A percentile compares a stretch with the other conserved stretches of the same genome.
Conservation (phyloP, 2,113 vertebrate species). For the Oryzias javanicus region DNA sequence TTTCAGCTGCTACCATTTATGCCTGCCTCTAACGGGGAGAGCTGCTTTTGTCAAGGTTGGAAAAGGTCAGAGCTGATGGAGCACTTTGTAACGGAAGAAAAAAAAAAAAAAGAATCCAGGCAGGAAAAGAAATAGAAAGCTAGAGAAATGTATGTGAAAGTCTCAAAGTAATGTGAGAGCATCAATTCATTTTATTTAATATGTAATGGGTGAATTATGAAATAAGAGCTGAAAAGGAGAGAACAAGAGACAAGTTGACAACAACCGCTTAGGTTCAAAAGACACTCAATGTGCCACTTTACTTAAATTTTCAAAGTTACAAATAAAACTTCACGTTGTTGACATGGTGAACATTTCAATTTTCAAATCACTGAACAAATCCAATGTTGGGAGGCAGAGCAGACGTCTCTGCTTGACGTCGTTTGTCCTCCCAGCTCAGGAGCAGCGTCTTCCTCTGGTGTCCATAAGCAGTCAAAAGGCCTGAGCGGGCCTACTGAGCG, state of each 20-base stretch:
- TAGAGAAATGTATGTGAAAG: conserved; percentile 14
- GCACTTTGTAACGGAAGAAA: conserved; percentile 40
- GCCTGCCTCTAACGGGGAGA: conserved; percentile 30
- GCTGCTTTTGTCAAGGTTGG: conserved; percentile 47
- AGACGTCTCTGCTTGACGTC: conserved; percentile 49
- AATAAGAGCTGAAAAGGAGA: conserved; percentile 2
- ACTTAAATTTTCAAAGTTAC: conserved; percentile 72
- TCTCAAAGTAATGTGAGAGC: conserved; percentile 17
- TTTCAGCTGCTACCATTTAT: conserved; percentile 35
- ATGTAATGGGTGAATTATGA: conserved; percentile 12
- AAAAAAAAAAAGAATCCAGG: conserved; percentile 40
- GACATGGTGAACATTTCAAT: conserved; percentile 66
- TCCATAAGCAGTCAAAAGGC: conserved; percentile 62
- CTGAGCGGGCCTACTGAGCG: conserved; percentile 45
- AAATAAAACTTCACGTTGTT: conserved; percentile 70
- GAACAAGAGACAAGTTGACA: conserved; percentile 47
- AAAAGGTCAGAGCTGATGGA: conserved; percentile 65
- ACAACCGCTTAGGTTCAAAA: conserved; percentile 66
- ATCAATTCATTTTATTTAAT: conserved; percentile 11
- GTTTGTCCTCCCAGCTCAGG: conserved; percentile 67
- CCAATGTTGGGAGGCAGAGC: conserved; percentile 55
- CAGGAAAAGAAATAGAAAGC: conserved; percentile 9
- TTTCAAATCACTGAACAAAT: conserved; percentile 66
- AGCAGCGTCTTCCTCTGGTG: conserved; percentile 59
- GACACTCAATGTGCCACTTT: conserved; percentile 73